Percentiles rank a stretch among this genome's conserved stretches.
Evolutionary conservation across 2,888 invertebrate species (phyloP).

Genomic region (Rhaphigaster nebulosa): DNA sequence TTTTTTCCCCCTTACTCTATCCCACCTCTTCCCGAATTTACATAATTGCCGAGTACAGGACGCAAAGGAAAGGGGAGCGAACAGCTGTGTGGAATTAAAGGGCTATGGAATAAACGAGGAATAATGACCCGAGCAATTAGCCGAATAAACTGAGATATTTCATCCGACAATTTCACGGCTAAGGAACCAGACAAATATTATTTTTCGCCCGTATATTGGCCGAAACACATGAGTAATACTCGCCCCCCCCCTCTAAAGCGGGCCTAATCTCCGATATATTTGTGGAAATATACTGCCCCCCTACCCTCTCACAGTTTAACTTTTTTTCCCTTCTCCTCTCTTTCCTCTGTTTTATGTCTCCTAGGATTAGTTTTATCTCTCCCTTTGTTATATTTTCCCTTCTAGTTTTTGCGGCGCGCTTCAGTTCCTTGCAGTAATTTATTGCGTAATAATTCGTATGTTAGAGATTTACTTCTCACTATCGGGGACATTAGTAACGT

Average conservation of each 20-base stretch:
- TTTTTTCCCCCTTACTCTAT: neutral
- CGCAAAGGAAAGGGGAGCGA: neutral
- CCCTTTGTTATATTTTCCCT: neutral
- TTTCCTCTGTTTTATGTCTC: slow-evolving; percentile 21
- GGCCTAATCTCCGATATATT: slow-evolving; percentile 24
- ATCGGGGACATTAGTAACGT: neutral
- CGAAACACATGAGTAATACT: slow-evolving; percentile 18
- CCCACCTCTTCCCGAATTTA: slow-evolving; percentile 15
- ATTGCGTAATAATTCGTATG: slow-evolving; percentile 10
- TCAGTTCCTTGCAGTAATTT: neutral
- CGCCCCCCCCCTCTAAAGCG: neutral
- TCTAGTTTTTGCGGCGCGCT: neutral
- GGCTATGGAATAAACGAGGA: neutral
- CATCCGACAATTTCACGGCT: neutral
- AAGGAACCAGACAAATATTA: neutral
- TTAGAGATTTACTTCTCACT: neutral
- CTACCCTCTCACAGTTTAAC: neutral
- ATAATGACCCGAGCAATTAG: slow-evolving; percentile 19
- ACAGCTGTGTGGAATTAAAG: slow-evolving; percentile 26
- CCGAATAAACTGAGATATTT: slow-evolving; percentile 6
- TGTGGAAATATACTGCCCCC: slow-evolving; percentile 16
- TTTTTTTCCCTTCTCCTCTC: neutral
- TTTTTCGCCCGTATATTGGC: slow-evolving; percentile 21
- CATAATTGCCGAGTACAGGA: slow-evolving; percentile 19
- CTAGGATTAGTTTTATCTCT: slow-evolving; percentile 40